A percentile compares a stretch with the other conserved stretches of the same genome.
Evolutionary conservation across 2,113 vertebrate species (phyloP).

Genomic region (Cyphomyrus plagiostoma): DNA sequence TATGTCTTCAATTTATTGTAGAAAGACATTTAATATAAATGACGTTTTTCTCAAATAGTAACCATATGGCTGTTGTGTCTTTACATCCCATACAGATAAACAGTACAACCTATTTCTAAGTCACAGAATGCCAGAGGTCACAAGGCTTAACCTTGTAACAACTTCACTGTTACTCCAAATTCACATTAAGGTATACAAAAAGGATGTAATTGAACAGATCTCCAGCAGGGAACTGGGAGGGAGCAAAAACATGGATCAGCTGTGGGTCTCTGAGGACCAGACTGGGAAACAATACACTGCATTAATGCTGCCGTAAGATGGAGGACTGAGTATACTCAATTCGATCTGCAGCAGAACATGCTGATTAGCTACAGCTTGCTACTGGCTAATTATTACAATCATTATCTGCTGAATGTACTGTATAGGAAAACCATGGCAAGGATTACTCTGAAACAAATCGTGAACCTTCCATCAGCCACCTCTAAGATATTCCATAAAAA

Average conservation of each 20-base stretch:
- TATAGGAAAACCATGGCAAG: not conserved
- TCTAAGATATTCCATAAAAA: not conserved
- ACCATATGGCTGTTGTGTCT: not conserved
- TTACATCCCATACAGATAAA: not conserved
- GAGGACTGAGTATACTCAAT: not conserved
- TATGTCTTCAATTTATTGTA: not conserved
- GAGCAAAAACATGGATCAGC: not conserved
- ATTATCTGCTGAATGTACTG: not conserved
- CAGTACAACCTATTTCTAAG: not conserved
- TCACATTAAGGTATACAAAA: not conserved
- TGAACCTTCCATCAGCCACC: not conserved
- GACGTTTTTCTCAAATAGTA: not conserved
- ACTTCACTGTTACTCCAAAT: not conserved
- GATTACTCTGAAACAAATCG: not conserved
- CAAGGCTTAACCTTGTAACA: not conserved
- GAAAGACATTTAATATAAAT: not conserved
- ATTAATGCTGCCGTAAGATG: not conserved
- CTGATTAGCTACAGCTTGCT: not conserved
- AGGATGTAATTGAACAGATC: not conserved
- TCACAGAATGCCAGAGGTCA: not conserved
- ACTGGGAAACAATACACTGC: not conserved
- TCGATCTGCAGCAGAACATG: not conserved
- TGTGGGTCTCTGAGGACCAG: not conserved
- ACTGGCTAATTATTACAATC: not conserved
- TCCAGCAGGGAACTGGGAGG: not conserved